A percentile compares a stretch with the other conserved stretches of the same genome.
These are phyloP conservation scores for Aphaenogaster rudis DNA, from an alignment of 1,140 invertebrate species.

Conservation along the genomic window DNA sequence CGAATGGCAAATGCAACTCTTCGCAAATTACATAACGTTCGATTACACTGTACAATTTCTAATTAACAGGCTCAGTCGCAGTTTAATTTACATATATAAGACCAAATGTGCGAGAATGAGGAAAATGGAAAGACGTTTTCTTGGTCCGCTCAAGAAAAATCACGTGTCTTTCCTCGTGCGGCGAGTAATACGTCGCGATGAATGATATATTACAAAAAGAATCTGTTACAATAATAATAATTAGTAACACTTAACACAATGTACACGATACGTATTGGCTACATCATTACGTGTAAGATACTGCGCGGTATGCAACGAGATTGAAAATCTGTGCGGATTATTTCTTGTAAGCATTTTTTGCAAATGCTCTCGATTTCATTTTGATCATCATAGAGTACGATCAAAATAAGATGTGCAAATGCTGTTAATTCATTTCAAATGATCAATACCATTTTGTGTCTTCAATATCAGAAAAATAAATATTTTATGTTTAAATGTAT, in stretches of 20 bases:
- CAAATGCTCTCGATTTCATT: not conserved
- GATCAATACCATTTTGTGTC: not conserved
- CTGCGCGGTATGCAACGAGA: constrained; percentile 46
- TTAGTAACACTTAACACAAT: constrained; percentile 82
- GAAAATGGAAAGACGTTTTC: constrained; percentile 35
- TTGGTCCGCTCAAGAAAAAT: constrained; percentile 17
- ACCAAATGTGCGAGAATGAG: constrained; percentile 42
- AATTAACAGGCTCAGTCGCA: constrained; percentile 56
- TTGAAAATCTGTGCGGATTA: constrained; percentile 45
- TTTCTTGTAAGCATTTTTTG: constrained; percentile 26
- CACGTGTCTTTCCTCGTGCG: not conserved
- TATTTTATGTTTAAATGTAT: not conserved
- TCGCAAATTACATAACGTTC: constrained; percentile 73
- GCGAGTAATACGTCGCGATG: constrained; percentile 39
- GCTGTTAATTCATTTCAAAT: not conserved
- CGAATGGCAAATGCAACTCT: constrained; percentile 83
- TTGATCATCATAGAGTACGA: constrained; percentile 48
- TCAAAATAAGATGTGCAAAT: not conserved
- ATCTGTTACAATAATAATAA: constrained; percentile 77
- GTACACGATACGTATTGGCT: constrained; percentile 79
- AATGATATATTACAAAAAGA: constrained; percentile 82
- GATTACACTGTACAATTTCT: constrained; percentile 76
- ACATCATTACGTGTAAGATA: constrained; percentile 62
- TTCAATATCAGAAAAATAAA: constrained; percentile 2
- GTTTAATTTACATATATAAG: constrained; percentile 49